Evolutionary conservation across 1,140 invertebrate species (phyloP), one percentile per base, ranked within the genome.

Genomic region (Anastatus disparis): DNA sequence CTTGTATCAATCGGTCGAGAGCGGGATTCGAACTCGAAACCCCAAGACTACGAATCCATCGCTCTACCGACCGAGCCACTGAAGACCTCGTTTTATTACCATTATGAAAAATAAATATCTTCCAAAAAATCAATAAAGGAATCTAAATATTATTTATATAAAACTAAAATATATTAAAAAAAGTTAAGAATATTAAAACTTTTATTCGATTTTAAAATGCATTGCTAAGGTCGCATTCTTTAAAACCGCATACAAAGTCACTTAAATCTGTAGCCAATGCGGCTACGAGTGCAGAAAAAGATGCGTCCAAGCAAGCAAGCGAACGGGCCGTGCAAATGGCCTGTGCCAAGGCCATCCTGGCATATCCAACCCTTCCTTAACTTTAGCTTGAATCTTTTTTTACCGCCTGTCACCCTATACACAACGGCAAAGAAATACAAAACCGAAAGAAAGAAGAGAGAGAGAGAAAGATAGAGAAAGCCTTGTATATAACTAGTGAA

Each of bases 331-430:
- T 79, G 80, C 76, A 81, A 83, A 81, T 80, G 77, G 80, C 78
- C 76, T 76, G 76, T 71, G 77, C 75, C 82, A 84, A 83, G 80
- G 80, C 77, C 78, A 82, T 50, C 24, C 24, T 70, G 75, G 55
- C n/a, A 10, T 75, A 72, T 72, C 69, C 79, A 82, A 83, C 81
- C 81, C 81, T 83, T 84, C 72, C 75, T 75, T 44, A 69, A 71
- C 55, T 59, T 61, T 48, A 13, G 58, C 42, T 35, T 70, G 50
- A 48, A 46, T 31, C 61, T 75, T 74, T 75, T n/a, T 79, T 80
- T 78, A 75, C 65, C 69, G 71, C 61, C 71, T 66, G 74, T 79
- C 69, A 75, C 74, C 65, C 75, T 73, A 27, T n/a, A n/a, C n/a
- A n/a, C n/a, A n/a, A n/a, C n/a, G n/a, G 2, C 27, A 8, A 10